phyloP scores from a whole-genome alignment of 2,113 vertebrate species.

The Phrynosoma platyrhinos region DNA sequence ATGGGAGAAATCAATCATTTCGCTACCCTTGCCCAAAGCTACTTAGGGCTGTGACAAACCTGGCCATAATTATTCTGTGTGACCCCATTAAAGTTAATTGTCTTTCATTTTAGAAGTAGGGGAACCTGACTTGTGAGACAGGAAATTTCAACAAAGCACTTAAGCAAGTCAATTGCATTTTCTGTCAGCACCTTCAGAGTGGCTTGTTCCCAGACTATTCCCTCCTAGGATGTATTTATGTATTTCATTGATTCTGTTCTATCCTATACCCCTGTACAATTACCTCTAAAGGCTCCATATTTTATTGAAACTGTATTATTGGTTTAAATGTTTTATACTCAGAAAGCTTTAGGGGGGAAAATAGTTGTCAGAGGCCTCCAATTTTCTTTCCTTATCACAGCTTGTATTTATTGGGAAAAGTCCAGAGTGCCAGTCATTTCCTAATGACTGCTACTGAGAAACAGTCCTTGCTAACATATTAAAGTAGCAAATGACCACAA shows the following conservation, averaged over 20 bases:
- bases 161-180: background rate
- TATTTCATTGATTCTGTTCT: background rate
- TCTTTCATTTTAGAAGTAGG: background rate
- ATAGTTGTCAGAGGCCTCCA: background rate
- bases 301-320: background rate
- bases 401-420: background rate
- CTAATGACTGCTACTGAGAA: background rate
- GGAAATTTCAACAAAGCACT: background rate
- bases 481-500: too few relatives aligned
- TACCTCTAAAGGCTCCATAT: background rate
- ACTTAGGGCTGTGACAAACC: background rate
- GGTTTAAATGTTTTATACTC: background rate
- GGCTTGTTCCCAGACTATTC: background rate
- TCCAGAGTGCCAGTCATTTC: background rate
- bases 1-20: background rate
- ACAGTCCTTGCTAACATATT: too few relatives aligned
- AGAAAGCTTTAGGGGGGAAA: background rate
- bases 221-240: background rate
- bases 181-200: too few relatives aligned
- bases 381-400: background rate
- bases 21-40: background rate
- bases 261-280: background rate
- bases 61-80: background rate
- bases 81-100: background rate
- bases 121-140: background rate